Evolutionary conservation across 23 tunicate species (phyloP).

Genomic region (Diplosoma virens): DNA sequence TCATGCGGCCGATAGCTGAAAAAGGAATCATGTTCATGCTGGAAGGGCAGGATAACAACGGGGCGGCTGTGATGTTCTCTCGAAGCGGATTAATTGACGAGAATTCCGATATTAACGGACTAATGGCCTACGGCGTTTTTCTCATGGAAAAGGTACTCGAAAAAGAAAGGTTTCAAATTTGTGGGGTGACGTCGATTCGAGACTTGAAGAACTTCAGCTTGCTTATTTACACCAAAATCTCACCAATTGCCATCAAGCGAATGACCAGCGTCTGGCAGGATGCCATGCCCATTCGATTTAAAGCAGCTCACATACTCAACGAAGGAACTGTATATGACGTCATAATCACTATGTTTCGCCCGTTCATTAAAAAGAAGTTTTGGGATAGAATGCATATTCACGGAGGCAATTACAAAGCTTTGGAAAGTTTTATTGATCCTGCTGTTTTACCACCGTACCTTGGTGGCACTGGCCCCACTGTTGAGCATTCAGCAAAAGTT

Average conservation of each 20-base stretch:
- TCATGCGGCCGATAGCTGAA: constrained; percentile 36
- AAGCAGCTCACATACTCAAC: constrained; percentile 51
- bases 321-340: constrained; percentile 56
- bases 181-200: constrained; percentile 48
- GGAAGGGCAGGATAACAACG: constrained; percentile 48
- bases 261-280: constrained; percentile 69
- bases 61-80: constrained; percentile 38
- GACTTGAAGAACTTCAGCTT: constrained; percentile 62
- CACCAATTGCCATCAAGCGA: constrained; percentile 47
- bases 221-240: constrained; percentile 31
- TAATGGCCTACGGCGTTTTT: constrained; percentile 58
- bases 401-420: constrained; percentile 37
- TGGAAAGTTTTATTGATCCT: constrained; percentile 43
- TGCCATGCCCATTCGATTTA: constrained; percentile 81
- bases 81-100: constrained; percentile 31
- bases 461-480: constrained; percentile 69
- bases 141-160: constrained; percentile 63
- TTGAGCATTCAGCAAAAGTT: constrained; percentile 7
- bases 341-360: constrained; percentile 34
- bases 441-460: constrained; percentile 48
- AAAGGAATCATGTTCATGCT: constrained; percentile 35
- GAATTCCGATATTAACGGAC: constrained; percentile 42
- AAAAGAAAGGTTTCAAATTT: constrained; percentile 57
- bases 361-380: constrained; percentile 63
- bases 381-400: constrained; percentile 42